Conservation (phyloP, 1,140 invertebrate species). For the Latrodectus geometricus region DNA sequence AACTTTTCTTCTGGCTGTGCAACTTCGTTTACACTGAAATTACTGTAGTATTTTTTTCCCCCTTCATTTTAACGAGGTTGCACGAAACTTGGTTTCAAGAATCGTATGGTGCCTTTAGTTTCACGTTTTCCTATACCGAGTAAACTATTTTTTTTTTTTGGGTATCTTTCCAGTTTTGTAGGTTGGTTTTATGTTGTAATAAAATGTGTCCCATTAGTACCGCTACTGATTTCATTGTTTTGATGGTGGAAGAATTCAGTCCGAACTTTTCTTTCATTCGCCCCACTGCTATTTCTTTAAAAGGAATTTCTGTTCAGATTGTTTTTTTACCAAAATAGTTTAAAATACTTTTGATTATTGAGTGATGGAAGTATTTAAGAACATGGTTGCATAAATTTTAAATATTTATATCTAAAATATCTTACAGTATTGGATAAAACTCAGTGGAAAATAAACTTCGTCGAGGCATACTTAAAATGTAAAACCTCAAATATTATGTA, state of each 20-base stretch:
- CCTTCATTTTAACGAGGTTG: constrained; percentile 37
- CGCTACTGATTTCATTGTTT: constrained; percentile 53
- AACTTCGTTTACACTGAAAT: constrained; percentile 33
- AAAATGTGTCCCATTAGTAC: constrained; percentile 53
- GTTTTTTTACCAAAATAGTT: too few species aligned
- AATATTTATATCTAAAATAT: too few species aligned
- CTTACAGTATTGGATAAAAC: too few species aligned
- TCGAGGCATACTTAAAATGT: too few species aligned
- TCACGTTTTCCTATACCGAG: constrained; percentile 7
- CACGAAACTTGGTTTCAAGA: neutral
- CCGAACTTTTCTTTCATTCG: constrained; percentile 10
- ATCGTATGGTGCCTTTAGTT: neutral
- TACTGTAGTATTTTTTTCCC: constrained; percentile 4
- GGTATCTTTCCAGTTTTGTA: neutral
- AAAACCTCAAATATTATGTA: too few species aligned
- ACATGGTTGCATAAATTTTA: too few species aligned
- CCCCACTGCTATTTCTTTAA: neutral
- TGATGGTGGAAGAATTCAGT: constrained; percentile 4
- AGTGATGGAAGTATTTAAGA: too few species aligned
- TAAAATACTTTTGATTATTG: too few species aligned
- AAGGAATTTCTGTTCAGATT: neutral
- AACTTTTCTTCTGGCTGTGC: constrained; percentile 4
- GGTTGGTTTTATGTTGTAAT: constrained; percentile 47
- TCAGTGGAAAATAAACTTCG: too few species aligned
- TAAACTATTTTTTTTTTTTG: constrained; percentile 4